Evolutionary conservation across 2,797 vertebrate species (phyloP).

Genomic region (Carcharodon carcharias): DNA sequence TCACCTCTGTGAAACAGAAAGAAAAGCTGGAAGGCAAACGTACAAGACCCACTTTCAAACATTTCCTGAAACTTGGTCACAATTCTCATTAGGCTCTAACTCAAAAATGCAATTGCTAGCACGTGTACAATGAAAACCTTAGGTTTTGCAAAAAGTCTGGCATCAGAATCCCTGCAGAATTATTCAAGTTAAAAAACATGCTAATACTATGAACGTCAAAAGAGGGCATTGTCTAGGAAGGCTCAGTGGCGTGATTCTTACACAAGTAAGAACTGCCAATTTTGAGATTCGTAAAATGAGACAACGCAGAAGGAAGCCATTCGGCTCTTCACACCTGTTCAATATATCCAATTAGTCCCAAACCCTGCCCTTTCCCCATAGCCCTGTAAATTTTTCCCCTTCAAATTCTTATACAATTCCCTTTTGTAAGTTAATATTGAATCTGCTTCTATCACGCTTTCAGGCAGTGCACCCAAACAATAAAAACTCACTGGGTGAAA

Average conservation of each 20-base stretch:
- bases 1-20: background rate
- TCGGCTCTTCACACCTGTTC: too few species aligned
- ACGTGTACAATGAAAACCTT: background rate
- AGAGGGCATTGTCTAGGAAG: background rate
- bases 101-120: slow-evolving; percentile 23
- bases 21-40: slow-evolving; percentile 11
- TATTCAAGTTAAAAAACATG: background rate
- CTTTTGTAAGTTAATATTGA: background rate
- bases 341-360: background rate
- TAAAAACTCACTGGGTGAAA: background rate
- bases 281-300: background rate
- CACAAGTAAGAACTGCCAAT: background rate
- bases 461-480: background rate
- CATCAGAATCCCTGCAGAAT: slow-evolving; percentile 16
- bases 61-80: slow-evolving; percentile 25
- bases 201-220: background rate
- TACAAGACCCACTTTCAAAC: slow-evolving; percentile 2
- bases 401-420: background rate
- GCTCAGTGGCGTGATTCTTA: background rate
- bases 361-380: background rate
- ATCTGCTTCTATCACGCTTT: background rate
- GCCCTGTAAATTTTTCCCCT: background rate
- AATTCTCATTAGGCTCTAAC: background rate
- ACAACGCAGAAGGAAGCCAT: background rate
- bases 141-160: background rate